phyloP scores from a whole-genome alignment of 2,888 invertebrate species.

The Drosophila melanocephala region DNA sequence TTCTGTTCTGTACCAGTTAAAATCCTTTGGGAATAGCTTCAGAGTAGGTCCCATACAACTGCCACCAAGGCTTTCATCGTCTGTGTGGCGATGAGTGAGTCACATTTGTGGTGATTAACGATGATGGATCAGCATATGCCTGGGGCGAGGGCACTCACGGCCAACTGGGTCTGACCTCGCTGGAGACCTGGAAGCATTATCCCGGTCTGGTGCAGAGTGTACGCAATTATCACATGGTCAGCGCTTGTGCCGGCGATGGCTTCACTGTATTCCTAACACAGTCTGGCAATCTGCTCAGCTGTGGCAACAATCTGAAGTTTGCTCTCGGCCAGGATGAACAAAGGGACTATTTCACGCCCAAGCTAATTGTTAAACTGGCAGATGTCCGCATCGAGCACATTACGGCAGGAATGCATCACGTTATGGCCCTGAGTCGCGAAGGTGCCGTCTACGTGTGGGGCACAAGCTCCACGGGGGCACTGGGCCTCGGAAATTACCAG shows the following conservation, averaged over 20 bases:
- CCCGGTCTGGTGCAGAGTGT: constrained; percentile 88
- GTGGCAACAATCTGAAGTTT: constrained; percentile 88
- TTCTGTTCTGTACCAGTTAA: constrained; percentile 87
- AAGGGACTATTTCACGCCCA: constrained; percentile 87
- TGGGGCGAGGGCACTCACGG: constrained; percentile 90
- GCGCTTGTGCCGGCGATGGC: constrained; percentile 88
- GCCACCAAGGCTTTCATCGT: constrained; percentile 87
- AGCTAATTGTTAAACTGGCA: constrained; percentile 86
- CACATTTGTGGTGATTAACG: constrained; percentile 87
- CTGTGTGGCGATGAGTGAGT: constrained; percentile 87
- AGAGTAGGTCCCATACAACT: constrained; percentile 87
- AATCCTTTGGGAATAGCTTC: constrained; percentile 86
- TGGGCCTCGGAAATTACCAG: constrained; percentile 86
- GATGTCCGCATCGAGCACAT: constrained; percentile 88
- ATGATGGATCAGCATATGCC: constrained; percentile 88
- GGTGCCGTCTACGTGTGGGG: constrained; percentile 90
- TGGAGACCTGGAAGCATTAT: constrained; percentile 86
- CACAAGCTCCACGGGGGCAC: constrained; percentile 87
- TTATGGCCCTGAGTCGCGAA: constrained; percentile 88
- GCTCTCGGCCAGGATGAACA: constrained; percentile 89
- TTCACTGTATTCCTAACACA: constrained; percentile 90
- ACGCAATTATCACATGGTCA: constrained; percentile 87
- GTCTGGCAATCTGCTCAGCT: constrained; percentile 89
- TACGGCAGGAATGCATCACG: constrained; percentile 88
- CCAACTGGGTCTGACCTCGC: constrained; percentile 88